phyloP scores from a whole-genome alignment of 2,797 vertebrate genomes.

The Menidia menidia region DNA sequence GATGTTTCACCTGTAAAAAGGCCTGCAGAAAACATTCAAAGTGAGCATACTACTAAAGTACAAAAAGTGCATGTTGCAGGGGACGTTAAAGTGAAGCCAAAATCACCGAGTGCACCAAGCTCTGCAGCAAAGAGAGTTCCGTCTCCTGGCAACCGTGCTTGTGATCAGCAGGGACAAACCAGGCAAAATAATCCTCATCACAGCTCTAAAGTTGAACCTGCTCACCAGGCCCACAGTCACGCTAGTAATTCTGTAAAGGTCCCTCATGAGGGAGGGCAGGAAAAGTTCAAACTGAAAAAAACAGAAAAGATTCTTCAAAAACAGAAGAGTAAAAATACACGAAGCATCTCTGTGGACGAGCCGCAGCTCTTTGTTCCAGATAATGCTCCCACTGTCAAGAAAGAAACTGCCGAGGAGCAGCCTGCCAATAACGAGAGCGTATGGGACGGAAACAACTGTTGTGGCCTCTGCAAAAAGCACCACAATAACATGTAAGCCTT shows the following conservation, averaged over 20 bases:
- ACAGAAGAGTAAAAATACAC: slow-evolving; percentile 88
- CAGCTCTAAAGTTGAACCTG: slow-evolving; percentile 80
- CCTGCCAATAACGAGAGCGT: slow-evolving; percentile 81
- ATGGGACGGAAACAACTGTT: slow-evolving; percentile 96
- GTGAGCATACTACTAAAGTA: slow-evolving; percentile 83
- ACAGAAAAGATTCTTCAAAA: slow-evolving; percentile 88
- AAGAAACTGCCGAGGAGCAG: slow-evolving; percentile 76
- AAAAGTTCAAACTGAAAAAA: slow-evolving; percentile 88
- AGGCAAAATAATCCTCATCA: slow-evolving; percentile 63
- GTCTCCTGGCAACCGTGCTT: slow-evolving; percentile 70
- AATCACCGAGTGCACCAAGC: slow-evolving; percentile 69
- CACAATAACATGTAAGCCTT: slow-evolving; percentile 93
- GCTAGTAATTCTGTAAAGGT: slow-evolving; percentile 66
- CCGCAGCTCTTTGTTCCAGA: slow-evolving; percentile 96
- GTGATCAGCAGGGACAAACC: slow-evolving; percentile 65
- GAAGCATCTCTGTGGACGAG: slow-evolving; percentile 93
- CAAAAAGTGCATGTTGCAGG: slow-evolving; percentile 82
- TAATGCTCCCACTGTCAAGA: slow-evolving; percentile 92
- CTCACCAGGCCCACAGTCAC: slow-evolving; percentile 64
- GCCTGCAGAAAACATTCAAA: slow-evolving; percentile 72
- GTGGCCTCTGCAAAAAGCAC: slow-evolving; percentile 94
- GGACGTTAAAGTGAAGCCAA: slow-evolving; percentile 74
- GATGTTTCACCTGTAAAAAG: slow-evolving; percentile 80
- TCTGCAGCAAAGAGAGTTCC: slow-evolving; percentile 71
- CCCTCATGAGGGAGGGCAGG: slow-evolving; percentile 84